phyloP scores from a whole-genome alignment of 1,140 invertebrate species.

The Aphis gossypii region DNA sequence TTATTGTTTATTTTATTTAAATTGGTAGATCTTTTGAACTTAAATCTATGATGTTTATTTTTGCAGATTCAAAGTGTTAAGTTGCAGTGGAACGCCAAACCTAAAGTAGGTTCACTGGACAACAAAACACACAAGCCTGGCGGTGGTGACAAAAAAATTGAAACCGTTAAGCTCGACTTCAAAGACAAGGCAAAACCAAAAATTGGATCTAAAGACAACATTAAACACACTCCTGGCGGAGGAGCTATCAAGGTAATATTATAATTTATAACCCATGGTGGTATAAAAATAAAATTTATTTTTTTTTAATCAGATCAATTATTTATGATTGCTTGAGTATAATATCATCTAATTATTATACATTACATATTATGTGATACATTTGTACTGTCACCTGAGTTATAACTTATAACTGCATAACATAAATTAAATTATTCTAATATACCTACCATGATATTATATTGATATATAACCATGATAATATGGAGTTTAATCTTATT shows the following conservation, averaged over 20 bases:
- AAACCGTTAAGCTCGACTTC: slow-evolving; percentile 87
- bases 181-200: slow-evolving; percentile 91
- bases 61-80: slow-evolving; percentile 82
- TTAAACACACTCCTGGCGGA: slow-evolving; percentile 86
- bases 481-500: neutral
- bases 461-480: neutral
- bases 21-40: neutral
- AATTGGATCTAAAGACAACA: slow-evolving; percentile 91
- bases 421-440: neutral
- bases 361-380: neutral
- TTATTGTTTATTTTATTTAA: neutral
- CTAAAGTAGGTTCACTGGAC: slow-evolving; percentile 92
- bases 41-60: neutral
- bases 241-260: slow-evolving; percentile 84
- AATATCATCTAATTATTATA: neutral
- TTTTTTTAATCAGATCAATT: neutral
- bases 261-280: neutral
- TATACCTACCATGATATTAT: no score
- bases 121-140: slow-evolving; percentile 91
- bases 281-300: neutral
- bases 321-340: neutral
- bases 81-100: slow-evolving; percentile 90
- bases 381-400: neutral
- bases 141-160: slow-evolving; percentile 92
- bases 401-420: neutral